Conservation (phyloP, 1,140 invertebrate species). For the Acyrthosiphon pisum region DNA sequence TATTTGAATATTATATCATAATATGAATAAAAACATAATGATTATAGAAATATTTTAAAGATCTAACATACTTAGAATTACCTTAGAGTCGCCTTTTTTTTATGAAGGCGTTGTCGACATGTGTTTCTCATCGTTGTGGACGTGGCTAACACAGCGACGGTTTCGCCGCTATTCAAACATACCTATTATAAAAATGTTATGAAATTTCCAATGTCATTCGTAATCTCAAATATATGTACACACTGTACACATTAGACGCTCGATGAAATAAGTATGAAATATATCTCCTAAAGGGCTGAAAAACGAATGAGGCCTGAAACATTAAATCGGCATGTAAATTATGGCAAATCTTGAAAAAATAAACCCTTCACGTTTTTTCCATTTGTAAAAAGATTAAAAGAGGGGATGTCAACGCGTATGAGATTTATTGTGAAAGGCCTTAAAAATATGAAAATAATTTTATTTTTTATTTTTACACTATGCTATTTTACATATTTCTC, state of each 20-base stretch:
- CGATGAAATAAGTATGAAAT: not conserved
- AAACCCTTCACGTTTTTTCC: not conserved
- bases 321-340: not conserved
- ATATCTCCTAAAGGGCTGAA: not conserved
- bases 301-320: not conserved
- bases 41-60: not conserved
- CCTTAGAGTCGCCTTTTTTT: no score
- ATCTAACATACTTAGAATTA: not conserved
- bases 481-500: not conserved
- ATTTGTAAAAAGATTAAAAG: conserved; percentile 4
- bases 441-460: not conserved
- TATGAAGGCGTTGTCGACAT: not conserved
- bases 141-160: no score
- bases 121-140: not conserved
- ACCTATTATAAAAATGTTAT: no score
- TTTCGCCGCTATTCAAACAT: not conserved
- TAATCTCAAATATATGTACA: no score
- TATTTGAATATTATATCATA: not conserved
- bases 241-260: not conserved
- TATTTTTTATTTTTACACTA: not conserved
- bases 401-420: not conserved
- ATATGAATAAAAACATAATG: not conserved
- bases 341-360: not conserved
- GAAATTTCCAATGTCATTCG: no score
- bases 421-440: not conserved